phyloP scores from a whole-genome alignment of 37 sponge, comb jelly and placozoan genomes.

The Haliclona indistincta region DNA sequence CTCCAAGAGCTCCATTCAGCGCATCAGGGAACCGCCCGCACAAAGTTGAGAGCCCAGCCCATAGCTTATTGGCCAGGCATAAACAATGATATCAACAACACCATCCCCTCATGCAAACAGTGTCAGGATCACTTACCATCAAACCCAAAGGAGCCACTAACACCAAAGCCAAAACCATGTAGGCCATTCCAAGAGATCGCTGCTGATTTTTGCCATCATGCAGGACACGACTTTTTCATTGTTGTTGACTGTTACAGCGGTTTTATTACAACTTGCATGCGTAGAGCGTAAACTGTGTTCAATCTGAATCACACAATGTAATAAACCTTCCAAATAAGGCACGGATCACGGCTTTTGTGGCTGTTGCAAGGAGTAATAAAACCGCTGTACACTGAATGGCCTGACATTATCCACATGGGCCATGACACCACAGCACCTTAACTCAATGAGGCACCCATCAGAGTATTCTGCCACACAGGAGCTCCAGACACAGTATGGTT shows the following conservation, averaged over 20 bases:
- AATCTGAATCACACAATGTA: too few species aligned
- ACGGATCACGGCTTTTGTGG: too few species aligned
- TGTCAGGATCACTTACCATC: conserved; percentile 18
- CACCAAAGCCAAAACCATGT: conserved; percentile 3
- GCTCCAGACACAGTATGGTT: too few species aligned
- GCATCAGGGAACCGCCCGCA: conserved; percentile 1
- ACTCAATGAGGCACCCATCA: background rate
- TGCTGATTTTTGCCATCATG: conserved; percentile 23
- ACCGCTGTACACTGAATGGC: too few species aligned
- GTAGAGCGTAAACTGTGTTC: too few species aligned
- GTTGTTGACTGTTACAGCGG: too few species aligned
- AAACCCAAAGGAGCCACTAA: conserved; percentile 16
- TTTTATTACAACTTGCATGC: too few species aligned
- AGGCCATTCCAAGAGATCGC: conserved; percentile 35
- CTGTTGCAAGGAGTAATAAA: too few species aligned
- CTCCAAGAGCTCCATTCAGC: conserved; percentile 25
- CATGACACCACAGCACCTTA: background rate
- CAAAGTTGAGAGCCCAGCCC: background rate
- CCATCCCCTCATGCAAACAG: conserved; percentile 3
- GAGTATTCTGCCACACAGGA: too few species aligned
- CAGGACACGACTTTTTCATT: conserved; percentile 23
- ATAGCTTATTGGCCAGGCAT: conserved; percentile 7
- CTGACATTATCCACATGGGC: conserved; percentile 12
- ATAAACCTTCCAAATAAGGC: too few species aligned
- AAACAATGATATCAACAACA: conserved; percentile 25